Conservation (phyloP, 2,888 invertebrate genomes). For the Agonopterix heracliana region DNA sequence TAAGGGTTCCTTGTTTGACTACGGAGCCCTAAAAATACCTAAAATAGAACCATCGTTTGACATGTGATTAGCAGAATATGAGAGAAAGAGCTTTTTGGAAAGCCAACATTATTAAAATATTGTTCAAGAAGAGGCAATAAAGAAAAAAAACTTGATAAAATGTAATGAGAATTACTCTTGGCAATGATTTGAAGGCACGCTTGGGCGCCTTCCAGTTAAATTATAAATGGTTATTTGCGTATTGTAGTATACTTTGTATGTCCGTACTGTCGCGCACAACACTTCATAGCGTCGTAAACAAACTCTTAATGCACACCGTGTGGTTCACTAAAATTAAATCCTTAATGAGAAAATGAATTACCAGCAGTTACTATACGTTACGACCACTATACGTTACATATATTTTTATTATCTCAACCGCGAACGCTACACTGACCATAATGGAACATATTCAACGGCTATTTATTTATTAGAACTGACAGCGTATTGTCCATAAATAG, state of each 20-base stretch:
- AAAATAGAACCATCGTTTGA: too few species aligned
- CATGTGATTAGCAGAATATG: too few species aligned
- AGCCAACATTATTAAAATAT: too few species aligned
- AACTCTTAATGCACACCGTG: constrained; percentile 18
- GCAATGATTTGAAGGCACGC: constrained; percentile 20
- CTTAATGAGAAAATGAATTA: constrained; percentile 59
- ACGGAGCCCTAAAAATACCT: too few species aligned
- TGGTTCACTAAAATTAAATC: constrained; percentile 52
- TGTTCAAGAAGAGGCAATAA: too few species aligned
- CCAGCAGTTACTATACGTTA: constrained; percentile 43
- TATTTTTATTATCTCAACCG: constrained; percentile 45
- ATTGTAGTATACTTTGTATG: constrained; percentile 14
- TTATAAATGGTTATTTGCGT: constrained; percentile 36
- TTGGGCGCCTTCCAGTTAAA: constrained; percentile 37
- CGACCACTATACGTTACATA: constrained; percentile 41
- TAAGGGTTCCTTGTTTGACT: too few species aligned
- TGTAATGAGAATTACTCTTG: constrained; percentile 27
- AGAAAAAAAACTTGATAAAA: constrained; percentile 7
- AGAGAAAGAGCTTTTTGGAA: too few species aligned
- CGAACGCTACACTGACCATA: constrained; percentile 27
- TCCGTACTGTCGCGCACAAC: constrained; percentile 38
- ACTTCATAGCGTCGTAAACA: constrained; percentile 47
- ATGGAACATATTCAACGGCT: constrained; percentile 30
- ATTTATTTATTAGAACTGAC: constrained; percentile 55
- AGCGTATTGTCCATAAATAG: constrained; percentile 47